Conservation (phyloP, 2,888 invertebrate genomes). For the Coronaproctus castanopsis region DNA sequence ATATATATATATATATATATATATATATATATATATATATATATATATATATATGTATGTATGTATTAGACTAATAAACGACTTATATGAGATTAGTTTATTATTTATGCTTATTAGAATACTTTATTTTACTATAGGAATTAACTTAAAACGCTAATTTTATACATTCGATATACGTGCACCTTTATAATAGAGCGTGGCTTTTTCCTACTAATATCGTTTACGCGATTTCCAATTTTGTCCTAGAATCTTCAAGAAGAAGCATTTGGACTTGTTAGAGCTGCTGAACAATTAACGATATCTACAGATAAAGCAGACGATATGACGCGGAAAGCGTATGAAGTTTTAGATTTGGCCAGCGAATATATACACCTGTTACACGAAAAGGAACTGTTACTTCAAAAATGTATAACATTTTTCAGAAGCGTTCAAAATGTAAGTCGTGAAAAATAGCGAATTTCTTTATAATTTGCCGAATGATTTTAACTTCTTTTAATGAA, state of each 20-base stretch:
- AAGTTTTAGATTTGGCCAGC: conserved; percentile 40
- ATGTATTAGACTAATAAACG: no score
- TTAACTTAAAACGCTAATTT: no score
- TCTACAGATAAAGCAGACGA: conserved; percentile 49
- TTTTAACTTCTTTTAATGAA: background rate
- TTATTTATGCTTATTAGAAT: no score
- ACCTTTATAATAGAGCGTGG: no score
- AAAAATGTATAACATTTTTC: conserved; percentile 49
- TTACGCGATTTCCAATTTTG: no score
- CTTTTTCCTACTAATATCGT: no score
- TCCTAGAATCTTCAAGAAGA: conserved; percentile 45
- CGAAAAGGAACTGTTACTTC: conserved; percentile 42
- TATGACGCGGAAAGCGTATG: conserved; percentile 43
- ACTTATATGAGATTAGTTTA: no score
- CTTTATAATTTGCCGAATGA: background rate
- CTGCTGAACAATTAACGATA: conserved; percentile 51
- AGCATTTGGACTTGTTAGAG: conserved; percentile 51
- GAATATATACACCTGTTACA: conserved; percentile 52
- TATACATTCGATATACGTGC: no score
- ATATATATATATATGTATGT: no score
- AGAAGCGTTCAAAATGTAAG: conserved; percentile 42
- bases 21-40: no score
- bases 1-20: no score
- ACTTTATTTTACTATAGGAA: no score
- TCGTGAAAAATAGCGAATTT: conserved; percentile 2